Base-by-base conservation (phyloP, 2,797 vertebrate genomes). In the Glyptemys insculpta region DNA sequence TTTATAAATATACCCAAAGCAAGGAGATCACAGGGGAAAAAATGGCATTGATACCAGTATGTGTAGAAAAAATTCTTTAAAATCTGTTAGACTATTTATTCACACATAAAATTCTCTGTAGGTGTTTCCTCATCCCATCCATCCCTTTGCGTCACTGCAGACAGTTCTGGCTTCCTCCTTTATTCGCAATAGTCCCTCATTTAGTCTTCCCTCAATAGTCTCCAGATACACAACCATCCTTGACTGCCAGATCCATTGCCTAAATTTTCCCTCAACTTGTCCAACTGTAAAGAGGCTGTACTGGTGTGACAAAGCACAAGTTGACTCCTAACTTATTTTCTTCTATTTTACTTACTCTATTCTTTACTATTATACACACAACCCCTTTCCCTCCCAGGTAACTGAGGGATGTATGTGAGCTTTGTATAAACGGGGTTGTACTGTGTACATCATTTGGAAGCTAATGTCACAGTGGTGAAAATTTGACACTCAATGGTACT, bases 1-100 rank as follows among this genome's bases (percentile, higher is more conserved):
- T 96, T 93, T 90, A 86, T 31, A 62, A 21, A 92, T 74, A 29
- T 5, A 27, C 5, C 65, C 52, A 88, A 91, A 91, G 53, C 44
- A 92, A 27, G 80, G 23, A 72, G 8, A 74, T 8, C 19, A 93
- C 65, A 52, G 29, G 27, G 29, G 19, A 41, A 52, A 89, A 86
- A 57, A 62, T 34, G 59, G 59, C 34, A 62, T 62, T 44, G 16
- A 1, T 27, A 7, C 59, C 52, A 65, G 37, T 25, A 34, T 80
- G 81, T 2, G 76, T 72, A 92, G 86, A 53, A 82, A 88, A 23
- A 65, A 41, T 83, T 14, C 1, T 12, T 79, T 37, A 81, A 41
- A 84, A 49, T 2, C 84, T 88, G 27, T 34, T 68, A 74, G 91
- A 83, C 27, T 62, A 3, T 11, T 15, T 76, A 74, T 37, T 84